A percentile compares a stretch with the other conserved stretches of the same genome.
Evolutionary conservation across 2,888 invertebrate species (phyloP).

Genomic region (Stictocephala bisonia): DNA sequence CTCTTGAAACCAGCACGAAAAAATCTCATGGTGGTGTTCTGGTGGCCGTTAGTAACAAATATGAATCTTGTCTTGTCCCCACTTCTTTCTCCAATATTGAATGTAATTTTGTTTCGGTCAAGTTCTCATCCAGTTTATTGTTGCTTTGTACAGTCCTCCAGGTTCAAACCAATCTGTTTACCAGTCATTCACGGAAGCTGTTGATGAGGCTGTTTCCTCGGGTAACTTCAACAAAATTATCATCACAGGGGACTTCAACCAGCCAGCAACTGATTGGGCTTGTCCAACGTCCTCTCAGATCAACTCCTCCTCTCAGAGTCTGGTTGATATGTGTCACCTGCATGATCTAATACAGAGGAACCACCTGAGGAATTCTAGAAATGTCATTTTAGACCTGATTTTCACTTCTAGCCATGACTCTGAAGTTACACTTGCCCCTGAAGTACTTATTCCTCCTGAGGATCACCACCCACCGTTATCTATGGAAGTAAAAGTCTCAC

Average conservation of each 20-base stretch:
- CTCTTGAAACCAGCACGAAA: neutral
- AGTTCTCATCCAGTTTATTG: neutral
- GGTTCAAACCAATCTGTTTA: neutral
- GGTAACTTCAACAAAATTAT: neutral
- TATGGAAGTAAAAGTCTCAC: neutral
- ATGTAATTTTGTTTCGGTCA: neutral
- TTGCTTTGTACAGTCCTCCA: neutral
- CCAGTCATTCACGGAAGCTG: neutral
- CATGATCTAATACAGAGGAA: slow-evolving; percentile 4
- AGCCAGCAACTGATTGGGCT: slow-evolving; percentile 13
- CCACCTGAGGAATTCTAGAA: neutral
- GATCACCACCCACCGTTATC: neutral
- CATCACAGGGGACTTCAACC: slow-evolving; percentile 3
- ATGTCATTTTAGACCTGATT: slow-evolving; percentile 2
- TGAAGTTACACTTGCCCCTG: neutral
- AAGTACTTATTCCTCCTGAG: too few relatives aligned
- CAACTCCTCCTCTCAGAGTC: neutral
- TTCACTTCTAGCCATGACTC: neutral
- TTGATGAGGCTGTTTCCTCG: neutral
- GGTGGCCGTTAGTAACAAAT: neutral
- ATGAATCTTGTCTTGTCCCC: neutral
- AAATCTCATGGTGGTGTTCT: neutral
- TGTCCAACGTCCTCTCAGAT: too few relatives aligned
- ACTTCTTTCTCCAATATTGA: neutral
- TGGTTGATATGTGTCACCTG: neutral